Evolutionary conservation across 2,113 vertebrate genomes (phyloP).

Genomic region (Boleophthalmus pectinirostris): DNA sequence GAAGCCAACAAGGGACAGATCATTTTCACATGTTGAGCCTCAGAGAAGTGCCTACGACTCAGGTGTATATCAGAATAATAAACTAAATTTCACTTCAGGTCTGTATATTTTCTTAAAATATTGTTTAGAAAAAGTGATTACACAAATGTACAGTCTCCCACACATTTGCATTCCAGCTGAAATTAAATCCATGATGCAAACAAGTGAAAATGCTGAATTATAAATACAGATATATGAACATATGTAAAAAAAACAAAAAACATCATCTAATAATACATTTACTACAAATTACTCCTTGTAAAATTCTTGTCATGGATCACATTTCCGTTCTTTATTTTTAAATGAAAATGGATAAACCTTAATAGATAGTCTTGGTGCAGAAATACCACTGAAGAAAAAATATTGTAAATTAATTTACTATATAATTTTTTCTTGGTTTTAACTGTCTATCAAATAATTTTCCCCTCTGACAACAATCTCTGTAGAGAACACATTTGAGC

Average conservation of each 20-base stretch:
- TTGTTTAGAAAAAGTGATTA: not conserved
- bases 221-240: too few relatives aligned
- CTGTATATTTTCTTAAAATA: not conserved
- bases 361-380: too few relatives aligned
- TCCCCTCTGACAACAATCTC: constrained; percentile 17
- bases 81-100: not conserved
- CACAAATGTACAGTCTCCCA: not conserved
- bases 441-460: not conserved
- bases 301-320: too few relatives aligned
- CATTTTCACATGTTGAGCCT: constrained; percentile 48
- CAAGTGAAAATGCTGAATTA: too few relatives aligned
- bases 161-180: too few relatives aligned
- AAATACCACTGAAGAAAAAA: not conserved
- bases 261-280: too few relatives aligned
- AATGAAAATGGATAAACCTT: too few relatives aligned
- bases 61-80: constrained; percentile 27
- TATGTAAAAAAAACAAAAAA: too few relatives aligned
- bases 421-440: not conserved
- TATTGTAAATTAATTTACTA: not conserved
- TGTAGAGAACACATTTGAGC: constrained; percentile 58
- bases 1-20: constrained; percentile 46
- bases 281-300: too few relatives aligned
- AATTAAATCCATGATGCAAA: too few relatives aligned
- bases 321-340: too few relatives aligned
- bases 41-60: constrained; percentile 28